Base-by-base conservation (phyloP, 2,113 vertebrate species). In the Cyprinodon brontotheroides region DNA sequence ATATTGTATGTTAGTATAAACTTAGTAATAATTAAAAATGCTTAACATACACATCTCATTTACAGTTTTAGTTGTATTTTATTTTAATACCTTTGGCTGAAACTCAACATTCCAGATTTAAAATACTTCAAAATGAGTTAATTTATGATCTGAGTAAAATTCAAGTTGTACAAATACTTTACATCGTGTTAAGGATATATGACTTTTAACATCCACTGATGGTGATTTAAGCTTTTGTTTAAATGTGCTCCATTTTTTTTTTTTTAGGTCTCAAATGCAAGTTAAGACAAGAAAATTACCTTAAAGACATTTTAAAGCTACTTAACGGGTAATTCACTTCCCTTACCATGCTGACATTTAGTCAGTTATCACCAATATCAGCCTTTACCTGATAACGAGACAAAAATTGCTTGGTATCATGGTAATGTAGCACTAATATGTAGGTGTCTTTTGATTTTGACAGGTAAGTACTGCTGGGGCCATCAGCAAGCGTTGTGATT, bases 401-500 rank as follows among this genome's bases (percentile, higher is more conserved):
- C 40, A 20, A 11, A 22, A 29, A 64, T 70, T 77, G 11, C 14
- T 13, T 50, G 1, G 50, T 48, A n/a, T 78, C 67, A 47, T 57
- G 59, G 48, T 60, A 72, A 79, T 71, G 70, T 60, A 43, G 61
- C 67, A 72, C 70, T 81, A 66, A 73, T 71, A 74, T 10, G 20
- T 81, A 60, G 70, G 72, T 75, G 72, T 74, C 62, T 75, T 61
- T 68, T 60, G 53, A 75, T 72, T 67, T 38, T 65, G 68, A 65
- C 20, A 57, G 36, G 63, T 71, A 77, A 81, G 82, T 74, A 81
- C 63, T 13, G 47, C 40, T 12, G 41, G 40, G 60, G 38, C 45
- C 59, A 74, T 39, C 57, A 68, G 36, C 57, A 60, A 39, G 47
- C 11, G 5, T 67, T 47, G 41, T 64, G 79, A 76, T 69, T 75